Evolutionary conservation across 1,140 invertebrate species (phyloP), one percentile per base, ranked within the genome.

Genomic region (Diploscapter pachys): DNA sequence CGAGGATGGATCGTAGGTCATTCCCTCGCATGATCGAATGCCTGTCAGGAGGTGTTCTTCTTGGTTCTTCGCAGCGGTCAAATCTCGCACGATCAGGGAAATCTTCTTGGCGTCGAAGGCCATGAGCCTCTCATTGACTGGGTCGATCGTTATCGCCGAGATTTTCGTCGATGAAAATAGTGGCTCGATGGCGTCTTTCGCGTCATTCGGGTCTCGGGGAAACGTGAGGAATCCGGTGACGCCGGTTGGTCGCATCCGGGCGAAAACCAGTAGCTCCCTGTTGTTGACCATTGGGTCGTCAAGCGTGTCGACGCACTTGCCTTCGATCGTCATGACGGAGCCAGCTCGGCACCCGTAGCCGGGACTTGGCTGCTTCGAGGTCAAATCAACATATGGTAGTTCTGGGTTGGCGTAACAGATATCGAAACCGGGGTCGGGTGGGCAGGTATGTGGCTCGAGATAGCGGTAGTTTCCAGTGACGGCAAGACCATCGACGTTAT

Each of bases 1-100:
- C 62, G 92, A 89, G 82, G 92, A 89, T 91, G 91, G 93, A 86
- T 94, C 92, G 56, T 92, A 88, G 59, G 93, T 93, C 50, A 96
- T 89, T 57, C 92, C 90, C 85, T 95, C 93, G 0, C 90, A 90
- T 80, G 88, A 90, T 67, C 62, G 62, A 13, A 75, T 72, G 57
- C 73, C 73, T 59, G 67, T 69, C 11, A 69, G n/a, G 57, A 55
- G 55, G 13, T 69, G 67, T 11, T 50, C 31, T 31, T 31, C 3
- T 55, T 57, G 5, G 67, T 57, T 59, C n/a, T 69, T 57, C 8
- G 9, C 13, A 49, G 67, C 57, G 57, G 55, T 50, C 31, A 69
- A 59, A 48, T 69, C 61, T 50, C 61, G 67, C 48, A 69, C 54
- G n/a, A 69, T 57, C 2, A 69, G 13, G 4, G 67, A 69, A 69